Conservation (phyloP, 2,113 vertebrate species). For the Tamias sibiricus region DNA sequence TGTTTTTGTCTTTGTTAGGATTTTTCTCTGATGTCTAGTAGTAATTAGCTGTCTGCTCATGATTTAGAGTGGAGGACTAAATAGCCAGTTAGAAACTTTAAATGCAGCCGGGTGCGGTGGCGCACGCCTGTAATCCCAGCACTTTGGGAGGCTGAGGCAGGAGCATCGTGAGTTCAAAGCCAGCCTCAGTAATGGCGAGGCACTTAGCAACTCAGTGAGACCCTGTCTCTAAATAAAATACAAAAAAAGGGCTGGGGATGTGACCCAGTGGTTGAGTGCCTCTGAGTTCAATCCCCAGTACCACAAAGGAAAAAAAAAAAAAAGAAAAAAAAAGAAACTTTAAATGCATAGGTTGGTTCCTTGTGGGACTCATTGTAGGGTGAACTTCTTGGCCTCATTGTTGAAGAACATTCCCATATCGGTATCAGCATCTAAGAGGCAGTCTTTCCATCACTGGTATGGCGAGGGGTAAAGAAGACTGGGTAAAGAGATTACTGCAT, state of each 20-base stretch:
- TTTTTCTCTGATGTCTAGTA: slow-evolving; percentile 38
- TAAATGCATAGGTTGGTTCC: not conserved
- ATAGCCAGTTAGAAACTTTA: slow-evolving; percentile 43
- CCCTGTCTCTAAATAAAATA: no score
- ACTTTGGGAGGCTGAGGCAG: no score
- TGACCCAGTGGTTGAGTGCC: no score
- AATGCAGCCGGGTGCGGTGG: no score
- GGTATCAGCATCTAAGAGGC: not conserved
- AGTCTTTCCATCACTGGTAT: not conserved
- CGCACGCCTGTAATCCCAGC: no score
- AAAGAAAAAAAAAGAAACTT: no score
- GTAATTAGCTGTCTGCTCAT: slow-evolving; percentile 1
- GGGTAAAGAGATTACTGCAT: not conserved
- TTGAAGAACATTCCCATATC: not conserved
- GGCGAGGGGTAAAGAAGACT: not conserved
- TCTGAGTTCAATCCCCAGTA: no score
- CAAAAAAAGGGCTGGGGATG: no score
- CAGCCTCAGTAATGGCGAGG: no score
- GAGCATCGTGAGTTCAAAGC: no score
- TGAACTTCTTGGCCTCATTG: not conserved
- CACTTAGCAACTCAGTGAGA: no score
- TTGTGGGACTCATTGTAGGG: not conserved
- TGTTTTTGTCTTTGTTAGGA: slow-evolving; percentile 25
- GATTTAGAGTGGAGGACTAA: slow-evolving; percentile 10
- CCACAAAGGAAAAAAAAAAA: no score